phyloP scores from a whole-genome alignment of 2,888 invertebrate species.

The Melinaea menophilus region DNA sequence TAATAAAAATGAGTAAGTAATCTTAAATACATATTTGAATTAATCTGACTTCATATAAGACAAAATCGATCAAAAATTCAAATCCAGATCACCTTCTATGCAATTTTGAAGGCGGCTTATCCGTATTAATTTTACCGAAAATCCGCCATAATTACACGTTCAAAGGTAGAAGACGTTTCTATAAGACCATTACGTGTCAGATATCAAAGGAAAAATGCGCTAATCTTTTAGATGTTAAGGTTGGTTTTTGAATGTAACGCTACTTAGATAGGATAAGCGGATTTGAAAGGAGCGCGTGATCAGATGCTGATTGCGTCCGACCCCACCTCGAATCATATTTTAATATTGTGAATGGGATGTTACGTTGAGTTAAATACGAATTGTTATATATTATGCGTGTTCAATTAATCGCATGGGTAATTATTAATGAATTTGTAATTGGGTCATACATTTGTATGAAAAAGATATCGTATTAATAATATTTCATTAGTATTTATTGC shows the following conservation, averaged over 20 bases:
- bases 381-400: slow-evolving; percentile 33
- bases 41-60: background rate
- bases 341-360: slow-evolving; percentile 69
- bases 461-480: background rate
- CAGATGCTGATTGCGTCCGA: slow-evolving; percentile 68
- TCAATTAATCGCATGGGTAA: slow-evolving; percentile 10
- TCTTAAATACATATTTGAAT: background rate
- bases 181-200: slow-evolving; percentile 39
- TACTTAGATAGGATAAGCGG: slow-evolving; percentile 61
- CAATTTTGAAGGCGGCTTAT: slow-evolving; percentile 47
- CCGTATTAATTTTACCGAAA: slow-evolving; percentile 65
- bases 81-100: slow-evolving; percentile 6
- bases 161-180: slow-evolving; percentile 64
- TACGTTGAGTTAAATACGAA: slow-evolving; percentile 65
- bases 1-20: no score
- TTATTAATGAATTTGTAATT: background rate
- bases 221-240: slow-evolving; percentile 38
- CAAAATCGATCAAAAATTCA: background rate
- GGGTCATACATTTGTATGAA: background rate
- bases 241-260: slow-evolving; percentile 39
- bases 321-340: slow-evolving; percentile 65
- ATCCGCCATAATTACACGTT: slow-evolving; percentile 72
- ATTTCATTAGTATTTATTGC: no score
- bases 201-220: slow-evolving; percentile 37
- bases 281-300: slow-evolving; percentile 74